Conservation (phyloP, 2,888 invertebrate species). For the Heliconius hortense region DNA sequence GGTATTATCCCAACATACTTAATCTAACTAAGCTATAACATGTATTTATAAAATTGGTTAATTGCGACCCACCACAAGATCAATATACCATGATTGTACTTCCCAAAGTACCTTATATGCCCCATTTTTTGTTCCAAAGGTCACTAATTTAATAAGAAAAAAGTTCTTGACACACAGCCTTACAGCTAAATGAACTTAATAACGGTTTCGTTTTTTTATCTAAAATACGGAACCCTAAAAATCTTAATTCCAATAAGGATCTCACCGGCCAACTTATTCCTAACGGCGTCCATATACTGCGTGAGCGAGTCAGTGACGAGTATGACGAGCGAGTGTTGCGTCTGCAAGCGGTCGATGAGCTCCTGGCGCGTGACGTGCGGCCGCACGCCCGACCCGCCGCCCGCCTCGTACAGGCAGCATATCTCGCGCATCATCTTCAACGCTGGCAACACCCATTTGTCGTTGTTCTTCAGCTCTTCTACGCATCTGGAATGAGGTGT, state of each 20-base stretch:
- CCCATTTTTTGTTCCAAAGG: no score
- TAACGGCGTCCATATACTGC: conserved; percentile 93
- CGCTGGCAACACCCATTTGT: conserved; percentile 96
- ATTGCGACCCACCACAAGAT: no score
- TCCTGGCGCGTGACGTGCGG: conserved; percentile 83
- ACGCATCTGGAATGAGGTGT: conserved; percentile 85
- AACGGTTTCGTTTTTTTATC: no score
- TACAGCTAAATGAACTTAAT: no score
- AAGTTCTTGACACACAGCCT: no score
- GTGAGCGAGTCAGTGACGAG: conserved; percentile 96
- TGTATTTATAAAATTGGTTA: no score
- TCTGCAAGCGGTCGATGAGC: conserved; percentile 94
- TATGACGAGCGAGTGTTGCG: conserved; percentile 95
- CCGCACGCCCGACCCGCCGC: conserved; percentile 77
- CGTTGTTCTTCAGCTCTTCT: conserved; percentile 93
- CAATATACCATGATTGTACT: no score
- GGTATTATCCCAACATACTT: no score
- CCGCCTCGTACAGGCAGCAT: conserved; percentile 95
- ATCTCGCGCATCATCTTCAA: conserved; percentile 97
- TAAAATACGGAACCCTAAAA: no score
- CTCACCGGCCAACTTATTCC: conserved; percentile 75
- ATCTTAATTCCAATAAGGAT: neutral
- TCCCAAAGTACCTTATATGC: no score
- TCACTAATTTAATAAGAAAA: no score
- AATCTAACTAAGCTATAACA: no score